Evolutionary conservation across 2,797 vertebrate species (phyloP), one percentile per base, ranked within the genome.

Genomic region (Carapus acus): DNA sequence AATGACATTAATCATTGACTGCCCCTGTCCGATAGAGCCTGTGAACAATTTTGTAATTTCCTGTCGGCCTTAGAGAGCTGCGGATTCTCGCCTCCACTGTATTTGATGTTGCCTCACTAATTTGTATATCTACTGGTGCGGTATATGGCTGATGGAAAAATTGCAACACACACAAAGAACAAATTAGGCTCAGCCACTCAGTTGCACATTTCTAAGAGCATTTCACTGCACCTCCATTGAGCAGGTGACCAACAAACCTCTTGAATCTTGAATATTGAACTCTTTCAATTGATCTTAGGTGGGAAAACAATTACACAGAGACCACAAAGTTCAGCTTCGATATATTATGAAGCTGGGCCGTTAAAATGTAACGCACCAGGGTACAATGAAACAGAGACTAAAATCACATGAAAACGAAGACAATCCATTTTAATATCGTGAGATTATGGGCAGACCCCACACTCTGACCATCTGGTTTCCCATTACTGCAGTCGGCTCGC

Each of bases 1-100:
- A 67, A 71, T 52, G 49, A 37, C 54, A 68, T 73, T 62, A 74
- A 2, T 42, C 53, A 58, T 49, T 40, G 37, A 52, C 48, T 56
- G 36, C 1, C 43, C 21, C 40, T 74, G 40, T 67, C 54, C 65
- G 52, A 62, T 13, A 50, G 61, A 64, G 36, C 60, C 58, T 24
- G 24, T 27, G 15, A 63, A 23, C 44, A 39, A 47, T 24, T 44
- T 39, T 27, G 52, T 61, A 44, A 60, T 65, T 74, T 76, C 61
- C 62, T 67, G 44, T 43, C 24, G 0, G 2, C 23, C 47, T 22
- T 43, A 33, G 56, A 37, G 45, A 45, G 11, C 58, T 43, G 42
- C 50, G 16, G 41, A 6, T n/a, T n/a, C 4, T 44, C 38, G n/a
- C n/a, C 53, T 45, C 8, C 20, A 8, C 2, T 23, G 31, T 16